Evolutionary conservation across 2,888 invertebrate genomes (phyloP).

Genomic region (Sepioteuthis lessoniana): DNA sequence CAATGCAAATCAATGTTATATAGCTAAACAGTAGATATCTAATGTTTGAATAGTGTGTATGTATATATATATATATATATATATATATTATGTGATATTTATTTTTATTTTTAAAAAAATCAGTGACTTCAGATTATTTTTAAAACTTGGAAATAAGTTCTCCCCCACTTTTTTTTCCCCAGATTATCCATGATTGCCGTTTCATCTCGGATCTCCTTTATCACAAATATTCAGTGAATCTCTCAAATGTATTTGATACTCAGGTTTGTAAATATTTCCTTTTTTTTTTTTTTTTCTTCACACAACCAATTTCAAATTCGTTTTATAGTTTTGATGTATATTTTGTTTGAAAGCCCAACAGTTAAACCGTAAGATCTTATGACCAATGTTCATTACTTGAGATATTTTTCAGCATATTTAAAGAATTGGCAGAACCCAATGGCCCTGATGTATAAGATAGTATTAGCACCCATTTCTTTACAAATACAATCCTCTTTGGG

Average conservation of each 20-base stretch:
- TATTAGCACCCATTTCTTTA: neutral
- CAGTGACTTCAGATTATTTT: neutral
- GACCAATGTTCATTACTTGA: neutral
- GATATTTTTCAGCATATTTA: neutral
- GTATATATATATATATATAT: no score
- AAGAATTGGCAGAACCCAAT: neutral
- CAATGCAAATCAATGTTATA: no score
- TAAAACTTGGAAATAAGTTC: neutral
- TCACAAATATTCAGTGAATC: constrained; percentile 79
- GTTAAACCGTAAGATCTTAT: neutral
- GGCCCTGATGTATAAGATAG: neutral
- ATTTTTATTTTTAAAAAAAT: no score
- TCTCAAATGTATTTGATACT: constrained; percentile 80
- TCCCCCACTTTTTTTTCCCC: constrained; percentile 65
- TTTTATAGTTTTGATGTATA: neutral
- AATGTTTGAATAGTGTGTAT: no score
- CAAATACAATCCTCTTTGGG: neutral
- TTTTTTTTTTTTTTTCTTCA: no score
- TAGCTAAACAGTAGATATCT: no score
- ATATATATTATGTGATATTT: no score
- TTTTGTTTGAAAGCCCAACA: neutral
- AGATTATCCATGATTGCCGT: constrained; percentile 80
- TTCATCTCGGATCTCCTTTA: constrained; percentile 79
- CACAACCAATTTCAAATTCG: neutral
- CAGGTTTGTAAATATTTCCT: constrained; percentile 59